Evolutionary conservation across 2,888 invertebrate genomes (phyloP).

Genomic region (Epinotia brunnichana): DNA sequence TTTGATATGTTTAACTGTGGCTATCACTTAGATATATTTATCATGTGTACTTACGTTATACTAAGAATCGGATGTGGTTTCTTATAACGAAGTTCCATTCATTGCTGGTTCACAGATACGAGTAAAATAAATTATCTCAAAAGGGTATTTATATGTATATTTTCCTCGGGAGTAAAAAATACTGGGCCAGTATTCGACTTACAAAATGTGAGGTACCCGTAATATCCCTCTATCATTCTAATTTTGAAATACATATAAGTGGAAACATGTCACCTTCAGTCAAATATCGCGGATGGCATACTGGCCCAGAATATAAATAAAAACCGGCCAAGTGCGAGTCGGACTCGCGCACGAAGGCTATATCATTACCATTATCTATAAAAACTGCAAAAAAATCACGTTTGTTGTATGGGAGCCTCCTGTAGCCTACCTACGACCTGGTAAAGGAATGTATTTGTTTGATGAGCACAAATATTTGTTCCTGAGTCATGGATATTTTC

Average conservation of each 20-base stretch:
- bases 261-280: no score
- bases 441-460: no score
- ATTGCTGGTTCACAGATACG: background rate
- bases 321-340: no score
- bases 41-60: background rate
- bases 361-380: no score
- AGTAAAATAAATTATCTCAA: background rate
- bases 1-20: constrained; percentile 22
- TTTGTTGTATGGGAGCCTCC: no score
- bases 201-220: background rate
- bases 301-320: no score
- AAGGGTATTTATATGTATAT: background rate
- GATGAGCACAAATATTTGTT: no score
- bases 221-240: background rate
- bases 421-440: no score
- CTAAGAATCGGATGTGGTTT: background rate
- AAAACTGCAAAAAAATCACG: no score
- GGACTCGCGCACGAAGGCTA: no score
- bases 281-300: no score
- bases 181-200: background rate
- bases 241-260: background rate
- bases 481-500: no score
- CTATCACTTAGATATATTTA: background rate
- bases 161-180: background rate
- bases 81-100: background rate